Evolutionary conservation across 2,113 vertebrate species (phyloP).

Genomic region (Phaetusa simplex): DNA sequence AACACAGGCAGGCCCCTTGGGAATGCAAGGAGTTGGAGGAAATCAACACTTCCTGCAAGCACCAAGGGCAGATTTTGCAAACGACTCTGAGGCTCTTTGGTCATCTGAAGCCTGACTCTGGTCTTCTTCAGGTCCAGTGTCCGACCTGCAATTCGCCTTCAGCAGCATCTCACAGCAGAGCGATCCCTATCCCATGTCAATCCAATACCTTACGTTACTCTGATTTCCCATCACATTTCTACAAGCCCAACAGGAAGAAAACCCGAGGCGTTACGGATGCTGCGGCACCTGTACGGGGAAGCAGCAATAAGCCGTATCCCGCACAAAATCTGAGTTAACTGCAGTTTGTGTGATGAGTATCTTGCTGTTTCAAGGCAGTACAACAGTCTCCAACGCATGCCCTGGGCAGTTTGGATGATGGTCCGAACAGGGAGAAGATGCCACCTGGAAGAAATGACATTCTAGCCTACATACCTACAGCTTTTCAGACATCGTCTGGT

Average conservation of each 20-base stretch:
- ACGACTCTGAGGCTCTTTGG: neutral
- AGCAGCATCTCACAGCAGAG: neutral
- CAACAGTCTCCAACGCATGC: neutral
- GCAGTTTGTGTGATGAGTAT: neutral
- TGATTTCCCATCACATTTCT: neutral
- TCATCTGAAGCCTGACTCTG: neutral
- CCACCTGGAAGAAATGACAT: neutral
- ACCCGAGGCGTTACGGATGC: neutral
- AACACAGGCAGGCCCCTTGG: no score
- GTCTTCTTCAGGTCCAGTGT: neutral
- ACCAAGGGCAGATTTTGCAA: neutral
- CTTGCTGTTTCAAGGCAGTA: neutral
- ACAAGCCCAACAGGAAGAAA: neutral
- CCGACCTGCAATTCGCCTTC: neutral
- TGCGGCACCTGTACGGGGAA: neutral
- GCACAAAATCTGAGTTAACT: neutral
- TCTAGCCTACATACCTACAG: neutral
- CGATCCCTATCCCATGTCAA: neutral
- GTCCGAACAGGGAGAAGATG: neutral
- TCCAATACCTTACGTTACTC: rapidly evolving
- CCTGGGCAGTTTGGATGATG: neutral
- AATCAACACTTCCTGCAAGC: neutral
- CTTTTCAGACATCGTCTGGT: neutral
- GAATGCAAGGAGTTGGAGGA: neutral
- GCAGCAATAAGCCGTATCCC: neutral